Percentiles rank a stretch among this genome's conserved stretches.
These are phyloP conservation scores for Sinocyclocheilus maitianheensis DNA, from an alignment of 2,113 vertebrate species.

Conservation along the genomic window DNA sequence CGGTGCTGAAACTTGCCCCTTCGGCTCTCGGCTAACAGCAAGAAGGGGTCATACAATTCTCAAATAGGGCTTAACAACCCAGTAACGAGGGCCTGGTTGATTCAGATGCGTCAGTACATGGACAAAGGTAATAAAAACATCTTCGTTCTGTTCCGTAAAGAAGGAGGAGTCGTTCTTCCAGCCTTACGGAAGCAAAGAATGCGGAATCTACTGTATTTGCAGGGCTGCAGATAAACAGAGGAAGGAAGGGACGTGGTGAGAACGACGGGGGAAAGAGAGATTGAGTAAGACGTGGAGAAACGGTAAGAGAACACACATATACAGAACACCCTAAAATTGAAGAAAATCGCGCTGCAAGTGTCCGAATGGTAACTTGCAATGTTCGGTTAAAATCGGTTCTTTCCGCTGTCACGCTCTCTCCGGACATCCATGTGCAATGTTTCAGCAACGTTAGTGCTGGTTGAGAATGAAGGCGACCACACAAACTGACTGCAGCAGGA, in stretches of 20 bases:
- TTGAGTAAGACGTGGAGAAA: slow-evolving; percentile 48
- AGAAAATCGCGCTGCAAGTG: slow-evolving; percentile 9
- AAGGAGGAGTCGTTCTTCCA: slow-evolving; percentile 45
- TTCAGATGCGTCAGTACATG: slow-evolving; percentile 25
- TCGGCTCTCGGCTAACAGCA: background rate
- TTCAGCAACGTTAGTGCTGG: slow-evolving; percentile 38
- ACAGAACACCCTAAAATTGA: background rate
- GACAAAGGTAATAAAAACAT: slow-evolving; percentile 29
- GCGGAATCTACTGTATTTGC: slow-evolving; percentile 63
- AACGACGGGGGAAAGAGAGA: slow-evolving; percentile 44
- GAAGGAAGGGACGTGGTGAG: slow-evolving; percentile 46
- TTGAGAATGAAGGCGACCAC: slow-evolving; percentile 9
- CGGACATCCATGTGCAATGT: background rate
- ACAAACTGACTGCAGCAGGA: slow-evolving; percentile 44
- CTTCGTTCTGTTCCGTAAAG: slow-evolving; percentile 49
- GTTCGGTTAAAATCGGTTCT: slow-evolving; percentile 25
- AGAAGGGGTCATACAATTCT: background rate
- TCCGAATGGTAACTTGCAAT: background rate
- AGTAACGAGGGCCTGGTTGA: background rate
- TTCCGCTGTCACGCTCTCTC: slow-evolving; percentile 25
- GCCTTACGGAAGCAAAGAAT: slow-evolving; percentile 60
- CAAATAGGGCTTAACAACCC: background rate
- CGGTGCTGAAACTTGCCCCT: slow-evolving; percentile 64
- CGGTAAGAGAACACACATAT: slow-evolving; percentile 46
- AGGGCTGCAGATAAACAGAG: slow-evolving; percentile 49